These are phyloP conservation scores for Chironomus riparius DNA, from an alignment of 2,888 invertebrate species.

Conservation along the genomic window DNA sequence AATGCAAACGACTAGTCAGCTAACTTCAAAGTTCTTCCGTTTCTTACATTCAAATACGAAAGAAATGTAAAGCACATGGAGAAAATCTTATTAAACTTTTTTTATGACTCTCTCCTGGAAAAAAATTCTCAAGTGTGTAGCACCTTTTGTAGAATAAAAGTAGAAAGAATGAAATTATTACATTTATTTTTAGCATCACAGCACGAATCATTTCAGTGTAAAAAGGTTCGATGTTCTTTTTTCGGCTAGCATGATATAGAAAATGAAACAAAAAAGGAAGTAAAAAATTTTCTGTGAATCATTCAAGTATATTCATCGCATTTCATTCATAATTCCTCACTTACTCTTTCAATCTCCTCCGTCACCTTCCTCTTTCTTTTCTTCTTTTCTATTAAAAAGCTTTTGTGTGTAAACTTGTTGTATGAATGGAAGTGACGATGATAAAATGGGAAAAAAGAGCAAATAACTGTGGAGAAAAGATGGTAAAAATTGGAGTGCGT, in stretches of 20 bases:
- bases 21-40: not conserved
- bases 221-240: not conserved
- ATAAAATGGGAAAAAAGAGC: not conserved
- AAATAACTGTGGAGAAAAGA: too few relatives aligned
- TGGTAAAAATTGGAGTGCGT: too few relatives aligned
- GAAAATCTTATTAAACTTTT: not conserved
- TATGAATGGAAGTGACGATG: not conserved
- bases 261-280: not conserved
- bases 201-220: not conserved
- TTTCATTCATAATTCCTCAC: not conserved
- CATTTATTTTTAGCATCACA: not conserved
- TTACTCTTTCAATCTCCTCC: not conserved
- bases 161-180: not conserved
- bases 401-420: not conserved
- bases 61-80: not conserved
- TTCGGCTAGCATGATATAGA: not conserved
- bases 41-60: not conserved
- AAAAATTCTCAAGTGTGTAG: not conserved
- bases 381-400: not conserved
- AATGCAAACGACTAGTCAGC: not conserved
- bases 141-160: too few relatives aligned
- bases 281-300: not conserved
- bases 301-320: not conserved
- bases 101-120: not conserved
- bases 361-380: not conserved